Evolutionary conservation across 2,113 vertebrate genomes (phyloP).

Genomic region (Oncorhynchus gorbuscha): DNA sequence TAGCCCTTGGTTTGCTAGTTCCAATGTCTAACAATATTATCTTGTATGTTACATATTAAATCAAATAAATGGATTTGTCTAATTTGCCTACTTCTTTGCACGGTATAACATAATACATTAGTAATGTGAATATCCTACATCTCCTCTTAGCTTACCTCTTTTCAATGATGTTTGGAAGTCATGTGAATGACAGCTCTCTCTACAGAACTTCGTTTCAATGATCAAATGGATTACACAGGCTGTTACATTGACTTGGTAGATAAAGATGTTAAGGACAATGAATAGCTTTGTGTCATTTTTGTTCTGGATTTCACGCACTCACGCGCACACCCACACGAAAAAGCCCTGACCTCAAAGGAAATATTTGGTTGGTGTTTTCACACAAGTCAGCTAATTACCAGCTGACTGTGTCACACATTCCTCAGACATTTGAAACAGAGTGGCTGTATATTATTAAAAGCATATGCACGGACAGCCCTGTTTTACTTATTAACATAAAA

Average conservation of each 20-base stretch:
- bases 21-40: neutral
- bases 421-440: neutral
- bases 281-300: neutral
- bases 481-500: too few relatives aligned
- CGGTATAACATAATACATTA: neutral
- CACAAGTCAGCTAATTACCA: constrained; percentile 6
- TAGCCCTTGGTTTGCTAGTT: neutral
- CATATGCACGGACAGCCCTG: too few relatives aligned
- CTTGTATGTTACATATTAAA: neutral
- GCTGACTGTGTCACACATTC: neutral
- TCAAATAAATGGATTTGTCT: neutral
- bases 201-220: neutral
- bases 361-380: neutral
- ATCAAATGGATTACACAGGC: neutral
- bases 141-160: neutral
- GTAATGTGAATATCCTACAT: neutral
- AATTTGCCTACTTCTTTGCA: neutral
- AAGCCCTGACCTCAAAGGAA: neutral
- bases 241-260: constrained; percentile 1
- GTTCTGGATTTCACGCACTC: neutral
- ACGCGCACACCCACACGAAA: too few relatives aligned
- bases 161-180: neutral
- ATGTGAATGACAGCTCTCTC: neutral
- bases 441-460: neutral
- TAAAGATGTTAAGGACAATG: neutral